phyloP scores from a whole-genome alignment of 2,888 invertebrate genomes.

The Drosophila borealis region DNA sequence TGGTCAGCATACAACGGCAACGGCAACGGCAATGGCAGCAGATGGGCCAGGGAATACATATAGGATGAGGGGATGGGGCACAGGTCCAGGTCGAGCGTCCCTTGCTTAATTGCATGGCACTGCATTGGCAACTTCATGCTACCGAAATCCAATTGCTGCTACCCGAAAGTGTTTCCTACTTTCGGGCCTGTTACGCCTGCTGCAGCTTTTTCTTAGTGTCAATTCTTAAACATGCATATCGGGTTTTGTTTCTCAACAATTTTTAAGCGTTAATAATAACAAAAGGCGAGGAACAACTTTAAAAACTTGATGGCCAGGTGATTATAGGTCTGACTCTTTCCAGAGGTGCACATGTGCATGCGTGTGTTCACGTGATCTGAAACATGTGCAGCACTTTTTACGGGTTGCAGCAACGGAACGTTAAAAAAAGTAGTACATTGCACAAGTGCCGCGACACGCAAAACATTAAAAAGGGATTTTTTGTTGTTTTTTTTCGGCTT shows the following conservation, averaged over 20 bases:
- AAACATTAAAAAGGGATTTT: slow-evolving; percentile 57
- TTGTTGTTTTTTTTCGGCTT: slow-evolving; percentile 11
- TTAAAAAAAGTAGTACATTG: slow-evolving; percentile 27
- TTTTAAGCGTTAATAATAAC: slow-evolving; percentile 54
- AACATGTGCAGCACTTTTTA: slow-evolving; percentile 49
- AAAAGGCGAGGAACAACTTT: slow-evolving; percentile 15
- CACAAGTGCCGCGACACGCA: slow-evolving; percentile 61
- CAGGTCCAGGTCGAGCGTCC: slow-evolving; percentile 23
- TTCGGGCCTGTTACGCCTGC: slow-evolving; percentile 12
- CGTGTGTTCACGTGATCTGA: slow-evolving; percentile 38
- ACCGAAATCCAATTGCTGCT: slow-evolving; percentile 63
- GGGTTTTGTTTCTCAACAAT: slow-evolving; percentile 16
- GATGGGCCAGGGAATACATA: slow-evolving; percentile 29
- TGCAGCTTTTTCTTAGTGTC: slow-evolving; percentile 53
- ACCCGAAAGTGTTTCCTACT: slow-evolving; percentile 44
- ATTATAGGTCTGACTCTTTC: slow-evolving; percentile 37
- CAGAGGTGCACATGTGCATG: not conserved
- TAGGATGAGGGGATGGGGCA: slow-evolving; percentile 8
- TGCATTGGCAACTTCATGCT: slow-evolving; percentile 71
- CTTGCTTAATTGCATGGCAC: slow-evolving; percentile 73
- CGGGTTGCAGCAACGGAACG: slow-evolving; percentile 15
- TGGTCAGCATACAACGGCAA: slow-evolving; percentile 70
- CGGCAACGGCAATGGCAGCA: slow-evolving; percentile 30
- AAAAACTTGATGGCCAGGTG: slow-evolving; percentile 42
- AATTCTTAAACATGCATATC: slow-evolving; percentile 56